These are phyloP conservation scores for Chelon auratus DNA, from an alignment of 2,797 vertebrate genomes.

Conservation along the genomic window DNA sequence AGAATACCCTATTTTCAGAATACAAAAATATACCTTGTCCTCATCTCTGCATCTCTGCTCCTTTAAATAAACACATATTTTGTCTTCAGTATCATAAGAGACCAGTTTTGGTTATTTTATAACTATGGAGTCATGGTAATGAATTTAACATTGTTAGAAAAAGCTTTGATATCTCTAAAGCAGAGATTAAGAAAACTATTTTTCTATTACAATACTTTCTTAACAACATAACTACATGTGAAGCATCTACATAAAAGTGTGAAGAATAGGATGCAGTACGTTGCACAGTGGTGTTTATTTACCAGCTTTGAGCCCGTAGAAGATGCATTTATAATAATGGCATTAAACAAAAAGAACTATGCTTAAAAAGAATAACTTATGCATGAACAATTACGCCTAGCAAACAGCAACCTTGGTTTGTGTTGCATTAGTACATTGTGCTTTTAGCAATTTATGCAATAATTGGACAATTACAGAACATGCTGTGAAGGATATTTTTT, in stretches of 20 bases:
- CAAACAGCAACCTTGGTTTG: conserved; percentile 42
- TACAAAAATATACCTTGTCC: conserved; percentile 32
- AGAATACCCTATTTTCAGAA: conserved; percentile 54
- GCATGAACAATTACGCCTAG: conserved; percentile 46
- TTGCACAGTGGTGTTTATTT: conserved; percentile 35
- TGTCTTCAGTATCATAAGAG: background rate
- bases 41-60: conserved; percentile 18
- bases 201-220: background rate
- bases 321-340: conserved; percentile 42
- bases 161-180: background rate
- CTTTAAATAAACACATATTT: conserved; percentile 25
- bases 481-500: conserved; percentile 43
- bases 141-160: background rate
- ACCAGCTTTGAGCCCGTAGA: conserved; percentile 36
- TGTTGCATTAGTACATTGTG: conserved; percentile 50
- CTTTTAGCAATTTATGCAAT: conserved; percentile 66
- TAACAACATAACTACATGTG: conserved; percentile 5
- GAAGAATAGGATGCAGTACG: conserved; percentile 29
- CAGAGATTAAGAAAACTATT: background rate
- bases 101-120: background rate
- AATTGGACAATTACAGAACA: conserved; percentile 67
- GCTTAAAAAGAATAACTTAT: conserved; percentile 26
- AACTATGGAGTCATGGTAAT: background rate
- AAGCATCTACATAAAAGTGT: conserved; percentile 24
- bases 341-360: conserved; percentile 19